Percentiles rank a stretch among this genome's conserved stretches.
Conservation (phyloP, 2,113 vertebrate genomes). For the Poecilia latipinna region DNA sequence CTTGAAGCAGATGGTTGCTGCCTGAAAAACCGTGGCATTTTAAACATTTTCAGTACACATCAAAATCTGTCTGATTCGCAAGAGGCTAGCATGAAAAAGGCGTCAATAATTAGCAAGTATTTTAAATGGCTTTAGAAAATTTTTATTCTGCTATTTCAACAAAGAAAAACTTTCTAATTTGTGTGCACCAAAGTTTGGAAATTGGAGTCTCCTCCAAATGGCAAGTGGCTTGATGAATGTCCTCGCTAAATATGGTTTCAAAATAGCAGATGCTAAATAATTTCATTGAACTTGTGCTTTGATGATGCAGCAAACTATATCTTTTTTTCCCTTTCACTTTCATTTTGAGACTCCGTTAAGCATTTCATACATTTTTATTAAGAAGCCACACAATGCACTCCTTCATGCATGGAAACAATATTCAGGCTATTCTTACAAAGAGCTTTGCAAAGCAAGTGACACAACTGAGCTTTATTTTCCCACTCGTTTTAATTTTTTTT, state of each 20-base stretch:
- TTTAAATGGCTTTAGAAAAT: background rate
- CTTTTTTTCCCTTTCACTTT: slow-evolving; percentile 17
- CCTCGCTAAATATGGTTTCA: background rate
- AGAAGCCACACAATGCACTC: slow-evolving; percentile 37
- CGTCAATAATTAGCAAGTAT: background rate
- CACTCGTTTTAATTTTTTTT: slow-evolving; percentile 31
- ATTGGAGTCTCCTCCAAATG: background rate
- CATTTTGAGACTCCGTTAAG: slow-evolving; percentile 29
- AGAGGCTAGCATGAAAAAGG: background rate
- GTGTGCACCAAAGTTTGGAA: background rate
- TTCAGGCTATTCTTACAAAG: slow-evolving; percentile 37
- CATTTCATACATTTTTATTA: slow-evolving; percentile 17
- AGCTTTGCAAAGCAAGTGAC: slow-evolving; percentile 19
- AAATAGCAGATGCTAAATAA: background rate
- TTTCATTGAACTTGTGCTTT: background rate
- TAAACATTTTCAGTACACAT: background rate
- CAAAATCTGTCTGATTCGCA: slow-evolving; percentile 16
- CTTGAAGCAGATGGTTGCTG: background rate
- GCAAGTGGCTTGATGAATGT: slow-evolving; percentile 12
- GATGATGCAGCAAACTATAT: background rate
- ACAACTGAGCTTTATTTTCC: slow-evolving; percentile 1
- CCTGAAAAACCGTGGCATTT: slow-evolving; percentile 2
- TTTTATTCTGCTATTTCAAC: background rate
- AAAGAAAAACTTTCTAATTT: background rate
- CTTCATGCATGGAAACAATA: slow-evolving; percentile 55